Evolutionary conservation across 2,888 invertebrate species (phyloP).

Genomic region (Meloe dianella): DNA sequence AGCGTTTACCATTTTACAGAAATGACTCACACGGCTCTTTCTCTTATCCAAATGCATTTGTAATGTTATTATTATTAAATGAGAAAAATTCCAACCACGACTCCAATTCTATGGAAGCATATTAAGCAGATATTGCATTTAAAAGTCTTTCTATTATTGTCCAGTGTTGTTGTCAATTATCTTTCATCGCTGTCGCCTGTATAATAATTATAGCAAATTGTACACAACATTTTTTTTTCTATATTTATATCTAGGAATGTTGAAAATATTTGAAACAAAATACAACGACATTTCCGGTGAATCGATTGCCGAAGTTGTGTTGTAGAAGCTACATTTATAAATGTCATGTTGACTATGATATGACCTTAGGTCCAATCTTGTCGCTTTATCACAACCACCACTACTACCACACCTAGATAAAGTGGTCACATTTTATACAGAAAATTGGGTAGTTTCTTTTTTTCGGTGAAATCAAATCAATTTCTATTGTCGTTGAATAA

Average conservation of each 20-base stretch:
- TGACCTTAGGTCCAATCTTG: slow-evolving; percentile 2
- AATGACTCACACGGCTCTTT: not conserved
- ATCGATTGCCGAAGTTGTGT: not conserved
- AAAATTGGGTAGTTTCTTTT: not conserved
- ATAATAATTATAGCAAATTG: not conserved
- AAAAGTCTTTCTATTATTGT: not conserved
- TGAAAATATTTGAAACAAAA: slow-evolving; percentile 2
- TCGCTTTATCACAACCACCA: slow-evolving; percentile 2
- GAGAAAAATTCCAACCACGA: not conserved
- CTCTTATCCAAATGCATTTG: not conserved
- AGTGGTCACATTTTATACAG: slow-evolving; percentile 1
- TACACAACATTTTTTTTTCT: too few species aligned
- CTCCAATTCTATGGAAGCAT: not conserved
- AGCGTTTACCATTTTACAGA: not conserved
- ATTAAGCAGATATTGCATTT: not conserved
- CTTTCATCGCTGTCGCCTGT: not conserved
- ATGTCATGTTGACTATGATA: slow-evolving; percentile 10
- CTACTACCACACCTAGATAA: not conserved
- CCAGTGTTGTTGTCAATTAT: not conserved
- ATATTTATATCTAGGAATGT: too few species aligned
- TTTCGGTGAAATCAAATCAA: not conserved
- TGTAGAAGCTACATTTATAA: slow-evolving; percentile 11
- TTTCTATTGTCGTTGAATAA: not conserved
- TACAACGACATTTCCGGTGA: not conserved
- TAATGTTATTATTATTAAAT: not conserved